Percentiles rank a stretch among this genome's conserved stretches.
phyloP scores from a whole-genome alignment of 2,888 invertebrate species.

The Mythimna vitellina region DNA sequence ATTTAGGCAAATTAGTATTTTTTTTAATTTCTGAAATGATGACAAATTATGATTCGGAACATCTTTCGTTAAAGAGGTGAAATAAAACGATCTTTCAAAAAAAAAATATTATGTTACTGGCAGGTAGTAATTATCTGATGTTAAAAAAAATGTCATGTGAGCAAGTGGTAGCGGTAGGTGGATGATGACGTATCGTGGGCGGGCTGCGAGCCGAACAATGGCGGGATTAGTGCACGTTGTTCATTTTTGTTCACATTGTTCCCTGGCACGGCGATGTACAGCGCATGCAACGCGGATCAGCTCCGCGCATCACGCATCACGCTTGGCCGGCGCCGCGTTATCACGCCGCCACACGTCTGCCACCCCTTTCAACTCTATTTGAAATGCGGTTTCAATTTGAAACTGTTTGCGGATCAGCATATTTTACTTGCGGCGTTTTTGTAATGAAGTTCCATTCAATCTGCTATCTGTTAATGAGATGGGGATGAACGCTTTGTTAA shows the following conservation, averaged over 20 bases:
- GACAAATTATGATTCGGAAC: not conserved
- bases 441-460: slow-evolving; percentile 80
- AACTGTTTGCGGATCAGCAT: slow-evolving; percentile 86
- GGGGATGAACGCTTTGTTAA: slow-evolving; percentile 71
- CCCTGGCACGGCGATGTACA: slow-evolving; percentile 67
- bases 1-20: not conserved
- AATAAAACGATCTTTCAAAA: not conserved
- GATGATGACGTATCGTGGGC: slow-evolving; percentile 55
- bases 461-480: slow-evolving; percentile 80
- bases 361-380: slow-evolving; percentile 83
- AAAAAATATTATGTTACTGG: slow-evolving; percentile 5
- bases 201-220: slow-evolving; percentile 73
- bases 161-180: slow-evolving; percentile 71
- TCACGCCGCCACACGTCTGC: slow-evolving; percentile 80
- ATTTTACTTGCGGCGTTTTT: slow-evolving; percentile 81
- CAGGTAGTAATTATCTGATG: slow-evolving; percentile 56
- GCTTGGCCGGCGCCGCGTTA: slow-evolving; percentile 80
- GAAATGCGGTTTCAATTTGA: slow-evolving; percentile 82
- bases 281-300: slow-evolving; percentile 77
- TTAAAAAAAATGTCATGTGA: slow-evolving; percentile 56
- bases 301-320: slow-evolving; percentile 77
- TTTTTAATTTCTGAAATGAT: not conserved
- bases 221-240: slow-evolving; percentile 83
- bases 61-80: not conserved
- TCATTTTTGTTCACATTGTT: slow-evolving; percentile 80